Base-by-base conservation (phyloP, 2,888 invertebrate species). In the Alcis repandata region DNA sequence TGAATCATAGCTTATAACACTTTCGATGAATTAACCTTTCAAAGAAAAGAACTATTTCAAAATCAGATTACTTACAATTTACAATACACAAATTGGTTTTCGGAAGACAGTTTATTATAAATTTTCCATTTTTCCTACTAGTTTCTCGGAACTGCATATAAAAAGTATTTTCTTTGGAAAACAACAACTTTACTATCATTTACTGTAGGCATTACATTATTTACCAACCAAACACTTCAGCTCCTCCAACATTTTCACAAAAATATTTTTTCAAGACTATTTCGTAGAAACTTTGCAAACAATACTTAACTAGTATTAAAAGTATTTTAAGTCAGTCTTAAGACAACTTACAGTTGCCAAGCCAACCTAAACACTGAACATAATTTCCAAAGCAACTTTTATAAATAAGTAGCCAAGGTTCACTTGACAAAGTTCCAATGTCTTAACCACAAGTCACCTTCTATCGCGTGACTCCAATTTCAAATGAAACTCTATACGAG, bases 381-480 rank as follows among this genome's bases (percentile, higher is more conserved):
- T 20, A 36, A 45, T 56, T 56, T 43, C 9, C 17, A 13, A 53
- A 40, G 22, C 9, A 27, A 41, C 17, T 49, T 59, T 36, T 58
- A 27, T 48, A 22, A 17, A 15, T 36, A 54, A 40, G 40, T 13
- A 15, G 62, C 46, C 41, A 11, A 40, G 45, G 11, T 58, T 48
- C n/a, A 58, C 33, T 62, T 33, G 38, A 58, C 46, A 48, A 36
- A 53, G 38, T 52, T 43, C 15, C 7, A 63, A 59, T 59, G 46
- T 48, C 32, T 59, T 45, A 19, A 49, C 62, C 32, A 49, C 63
- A 22, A 52, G 56, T 57, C 52, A 15, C 27, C 27, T 52, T 22
- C 51, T 17, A 22, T 67, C 33, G 57, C 63, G 36, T 52, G 67
- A 57, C 54, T 56, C 22, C 19, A 56, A 41, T 38, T 53, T 0